phyloP scores from a whole-genome alignment of 1,140 invertebrate genomes.

The Carposina sasakii region DNA sequence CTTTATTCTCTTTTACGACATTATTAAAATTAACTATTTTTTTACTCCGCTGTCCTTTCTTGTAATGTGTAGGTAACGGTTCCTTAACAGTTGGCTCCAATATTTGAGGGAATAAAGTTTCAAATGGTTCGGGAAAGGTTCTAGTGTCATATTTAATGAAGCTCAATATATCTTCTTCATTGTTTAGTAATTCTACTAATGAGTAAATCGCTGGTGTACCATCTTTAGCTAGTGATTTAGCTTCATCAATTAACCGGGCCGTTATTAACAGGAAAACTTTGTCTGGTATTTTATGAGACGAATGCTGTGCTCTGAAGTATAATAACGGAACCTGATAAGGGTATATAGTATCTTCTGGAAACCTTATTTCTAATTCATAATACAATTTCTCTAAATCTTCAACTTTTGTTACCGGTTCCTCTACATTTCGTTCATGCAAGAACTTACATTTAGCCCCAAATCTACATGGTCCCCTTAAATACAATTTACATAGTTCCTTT shows the following conservation, averaged over 20 bases:
- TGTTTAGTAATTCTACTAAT: slow-evolving; percentile 79
- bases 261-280: slow-evolving; percentile 77
- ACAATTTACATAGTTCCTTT: slow-evolving; percentile 79
- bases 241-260: slow-evolving; percentile 77
- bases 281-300: slow-evolving; percentile 73
- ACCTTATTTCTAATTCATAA: slow-evolving; percentile 82
- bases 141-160: slow-evolving; percentile 73
- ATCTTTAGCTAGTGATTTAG: slow-evolving; percentile 74
- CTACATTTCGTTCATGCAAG: slow-evolving; percentile 75
- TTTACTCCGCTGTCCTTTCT: slow-evolving; percentile 72
- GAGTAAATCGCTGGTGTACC: slow-evolving; percentile 80
- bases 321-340: slow-evolving; percentile 81
- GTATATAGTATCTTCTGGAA: slow-evolving; percentile 79
- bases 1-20: slow-evolving; percentile 74
- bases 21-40: slow-evolving; percentile 70
- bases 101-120: slow-evolving; percentile 59
- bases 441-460: slow-evolving; percentile 82
- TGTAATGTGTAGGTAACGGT: slow-evolving; percentile 74
- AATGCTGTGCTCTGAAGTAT: slow-evolving; percentile 76
- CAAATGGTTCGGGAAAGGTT: slow-evolving; percentile 70
- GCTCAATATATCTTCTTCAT: slow-evolving; percentile 77
- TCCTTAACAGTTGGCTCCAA: slow-evolving; percentile 42
- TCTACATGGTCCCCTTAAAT: slow-evolving; percentile 78
- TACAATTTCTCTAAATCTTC: slow-evolving; percentile 47
- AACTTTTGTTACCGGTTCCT: slow-evolving; percentile 17